These are phyloP conservation scores for Silurus lanzhouensis DNA, from an alignment of 2,797 vertebrate species.

Conservation along the genomic window DNA sequence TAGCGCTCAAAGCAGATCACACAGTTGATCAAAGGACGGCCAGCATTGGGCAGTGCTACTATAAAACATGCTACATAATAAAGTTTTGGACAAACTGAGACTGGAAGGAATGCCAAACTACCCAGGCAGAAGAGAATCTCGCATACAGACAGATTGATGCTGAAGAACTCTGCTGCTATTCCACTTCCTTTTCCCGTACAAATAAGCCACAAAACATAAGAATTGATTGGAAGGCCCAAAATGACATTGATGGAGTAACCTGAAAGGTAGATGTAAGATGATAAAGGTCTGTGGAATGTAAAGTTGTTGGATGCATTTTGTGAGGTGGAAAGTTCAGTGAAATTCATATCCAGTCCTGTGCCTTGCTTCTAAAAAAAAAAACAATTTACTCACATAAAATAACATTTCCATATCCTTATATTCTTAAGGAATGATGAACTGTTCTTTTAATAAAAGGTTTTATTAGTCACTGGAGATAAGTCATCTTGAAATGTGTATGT, in stretches of 20 bases:
- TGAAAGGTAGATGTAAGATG: neutral
- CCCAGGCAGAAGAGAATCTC: constrained; percentile 9
- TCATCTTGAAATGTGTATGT: neutral
- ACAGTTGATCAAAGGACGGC: constrained; percentile 41
- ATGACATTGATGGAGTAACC: neutral
- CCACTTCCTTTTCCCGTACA: neutral
- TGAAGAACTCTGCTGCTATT: constrained; percentile 25
- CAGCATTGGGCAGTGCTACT: neutral
- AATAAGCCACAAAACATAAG: constrained; percentile 27
- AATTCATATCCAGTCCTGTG: constrained; percentile 19
- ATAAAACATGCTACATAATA: neutral
- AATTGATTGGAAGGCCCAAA: constrained; percentile 17
- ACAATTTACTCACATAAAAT: neutral
- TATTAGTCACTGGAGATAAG: neutral
- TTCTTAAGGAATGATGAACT: neutral
- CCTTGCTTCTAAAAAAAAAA: neutral
- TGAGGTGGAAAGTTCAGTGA: neutral
- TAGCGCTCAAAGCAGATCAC: constrained; percentile 51
- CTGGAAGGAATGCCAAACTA: neutral
- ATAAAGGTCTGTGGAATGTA: neutral
- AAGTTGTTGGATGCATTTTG: neutral
- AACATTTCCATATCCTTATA: neutral
- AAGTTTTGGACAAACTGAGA: neutral
- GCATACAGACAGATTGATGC: constrained; percentile 11
- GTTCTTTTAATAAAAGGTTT: neutral